Conservation (phyloP, 2,797 vertebrate genomes). For the Todus mexicanus region DNA sequence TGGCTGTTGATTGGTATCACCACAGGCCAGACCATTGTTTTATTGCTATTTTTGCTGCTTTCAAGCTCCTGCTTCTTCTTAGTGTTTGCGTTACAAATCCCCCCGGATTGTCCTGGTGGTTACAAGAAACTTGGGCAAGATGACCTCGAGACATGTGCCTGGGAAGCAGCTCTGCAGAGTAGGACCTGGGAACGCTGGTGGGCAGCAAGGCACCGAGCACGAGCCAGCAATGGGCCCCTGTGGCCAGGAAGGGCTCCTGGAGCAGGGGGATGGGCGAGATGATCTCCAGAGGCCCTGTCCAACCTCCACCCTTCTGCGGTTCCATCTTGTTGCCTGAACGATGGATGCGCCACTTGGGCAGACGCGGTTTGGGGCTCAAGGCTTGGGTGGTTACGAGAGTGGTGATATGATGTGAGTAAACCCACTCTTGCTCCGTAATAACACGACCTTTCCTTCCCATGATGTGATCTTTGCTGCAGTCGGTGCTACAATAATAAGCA, state of each 20-base stretch:
- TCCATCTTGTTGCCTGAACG: not conserved
- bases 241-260: no score
- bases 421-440: not conserved
- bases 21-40: not conserved
- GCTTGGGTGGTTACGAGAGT: accelerated
- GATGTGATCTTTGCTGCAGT: not conserved
- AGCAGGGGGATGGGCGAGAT: no score
- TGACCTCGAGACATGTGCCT: accelerated
- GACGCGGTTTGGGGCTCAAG: accelerated
- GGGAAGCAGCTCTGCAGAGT: not conserved
- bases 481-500: not conserved
- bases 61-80: not conserved
- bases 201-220: not conserved
- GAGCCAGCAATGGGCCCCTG: no score
- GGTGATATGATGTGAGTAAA: not conserved
- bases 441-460: not conserved
- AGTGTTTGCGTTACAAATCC: not conserved
- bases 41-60: not conserved
- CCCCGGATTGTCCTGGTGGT: accelerated
- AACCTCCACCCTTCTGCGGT: not conserved
- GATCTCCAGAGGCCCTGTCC: no score
- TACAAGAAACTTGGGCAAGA: not conserved
- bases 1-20: not conserved
- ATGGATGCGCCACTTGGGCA: not conserved
- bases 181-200: not conserved